Evolutionary conservation across 2,888 invertebrate species (phyloP).

Genomic region (Eupithecia vulgata): DNA sequence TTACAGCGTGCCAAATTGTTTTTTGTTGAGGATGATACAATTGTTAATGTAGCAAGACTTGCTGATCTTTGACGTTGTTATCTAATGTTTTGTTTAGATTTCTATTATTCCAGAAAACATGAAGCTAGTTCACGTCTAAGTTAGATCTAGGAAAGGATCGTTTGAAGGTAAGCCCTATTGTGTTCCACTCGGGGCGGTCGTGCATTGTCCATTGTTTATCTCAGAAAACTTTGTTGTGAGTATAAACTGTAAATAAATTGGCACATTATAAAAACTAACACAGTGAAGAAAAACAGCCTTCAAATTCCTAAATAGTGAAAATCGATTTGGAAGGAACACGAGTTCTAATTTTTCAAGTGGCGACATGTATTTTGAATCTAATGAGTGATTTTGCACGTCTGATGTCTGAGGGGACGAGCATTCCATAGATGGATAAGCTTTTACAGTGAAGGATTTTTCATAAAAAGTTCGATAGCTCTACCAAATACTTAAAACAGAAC

Average conservation of each 20-base stretch:
- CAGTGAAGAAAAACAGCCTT: too few relatives aligned
- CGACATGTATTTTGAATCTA: too few relatives aligned
- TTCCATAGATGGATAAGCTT: too few relatives aligned
- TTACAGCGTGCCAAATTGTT: neutral
- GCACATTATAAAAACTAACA: too few relatives aligned
- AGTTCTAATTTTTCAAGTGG: too few relatives aligned
- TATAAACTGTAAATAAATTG: neutral
- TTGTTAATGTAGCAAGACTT: neutral
- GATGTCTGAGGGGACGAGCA: too few relatives aligned
- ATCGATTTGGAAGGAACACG: too few relatives aligned
- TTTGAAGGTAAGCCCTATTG: conserved; percentile 62
- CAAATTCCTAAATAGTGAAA: too few relatives aligned
- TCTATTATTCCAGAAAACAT: conserved; percentile 5
- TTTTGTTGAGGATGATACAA: neutral
- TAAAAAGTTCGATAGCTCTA: too few relatives aligned
- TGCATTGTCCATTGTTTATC: conserved; percentile 76
- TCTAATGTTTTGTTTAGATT: conserved; percentile 5
- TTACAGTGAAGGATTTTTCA: too few relatives aligned
- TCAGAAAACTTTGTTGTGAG: conserved; percentile 1
- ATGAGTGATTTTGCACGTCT: too few relatives aligned
- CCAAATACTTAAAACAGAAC: too few relatives aligned
- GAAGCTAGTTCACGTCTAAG: conserved; percentile 10
- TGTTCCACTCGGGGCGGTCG: conserved; percentile 60
- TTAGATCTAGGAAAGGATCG: conserved; percentile 57
- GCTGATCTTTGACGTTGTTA: neutral